phyloP scores from a whole-genome alignment of 2,797 vertebrate species.

The Lagorchestes hirsutus region DNA sequence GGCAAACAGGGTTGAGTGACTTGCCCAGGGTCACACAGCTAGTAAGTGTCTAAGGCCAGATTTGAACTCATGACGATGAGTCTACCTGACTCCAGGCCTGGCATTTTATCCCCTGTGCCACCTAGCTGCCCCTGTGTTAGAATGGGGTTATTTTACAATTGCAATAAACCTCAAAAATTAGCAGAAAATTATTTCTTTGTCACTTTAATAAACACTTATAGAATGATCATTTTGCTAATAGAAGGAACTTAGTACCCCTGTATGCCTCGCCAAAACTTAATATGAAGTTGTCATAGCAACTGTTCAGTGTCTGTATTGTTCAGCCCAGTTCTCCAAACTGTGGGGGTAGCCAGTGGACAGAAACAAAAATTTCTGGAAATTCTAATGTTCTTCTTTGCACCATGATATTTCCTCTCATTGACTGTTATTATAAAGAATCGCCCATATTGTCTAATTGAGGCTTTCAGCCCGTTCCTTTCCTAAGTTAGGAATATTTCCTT shows the following conservation, averaged over 20 bases:
- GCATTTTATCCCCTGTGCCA: not conserved
- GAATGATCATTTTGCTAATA: not conserved
- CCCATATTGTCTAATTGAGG: not conserved
- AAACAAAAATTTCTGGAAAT: not conserved
- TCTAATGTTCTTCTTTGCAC: not conserved
- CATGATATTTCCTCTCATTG: constrained; percentile 3
- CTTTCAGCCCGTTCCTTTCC: constrained; percentile 20
- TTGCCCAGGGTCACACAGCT: not conserved
- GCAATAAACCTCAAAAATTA: not conserved
- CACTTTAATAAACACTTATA: not conserved
- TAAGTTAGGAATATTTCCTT: constrained; percentile 28
- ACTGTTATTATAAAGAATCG: not conserved
- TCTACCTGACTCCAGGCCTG: not conserved
- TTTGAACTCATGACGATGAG: not conserved
- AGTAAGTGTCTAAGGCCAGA: not conserved
- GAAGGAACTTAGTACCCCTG: not conserved
- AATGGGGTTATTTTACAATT: not conserved
- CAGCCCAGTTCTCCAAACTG: not conserved
- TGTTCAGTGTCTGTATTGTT: constrained; percentile 1
- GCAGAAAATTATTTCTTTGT: not conserved
- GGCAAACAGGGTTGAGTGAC: not conserved
- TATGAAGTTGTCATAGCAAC: not conserved
- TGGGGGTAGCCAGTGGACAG: not conserved
- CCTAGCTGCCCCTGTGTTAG: not conserved
- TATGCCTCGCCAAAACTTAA: not conserved